Percentiles rank a stretch among this genome's conserved stretches.
phyloP scores from a whole-genome alignment of 2,888 invertebrate species.

The Cloeon dipterum region DNA sequence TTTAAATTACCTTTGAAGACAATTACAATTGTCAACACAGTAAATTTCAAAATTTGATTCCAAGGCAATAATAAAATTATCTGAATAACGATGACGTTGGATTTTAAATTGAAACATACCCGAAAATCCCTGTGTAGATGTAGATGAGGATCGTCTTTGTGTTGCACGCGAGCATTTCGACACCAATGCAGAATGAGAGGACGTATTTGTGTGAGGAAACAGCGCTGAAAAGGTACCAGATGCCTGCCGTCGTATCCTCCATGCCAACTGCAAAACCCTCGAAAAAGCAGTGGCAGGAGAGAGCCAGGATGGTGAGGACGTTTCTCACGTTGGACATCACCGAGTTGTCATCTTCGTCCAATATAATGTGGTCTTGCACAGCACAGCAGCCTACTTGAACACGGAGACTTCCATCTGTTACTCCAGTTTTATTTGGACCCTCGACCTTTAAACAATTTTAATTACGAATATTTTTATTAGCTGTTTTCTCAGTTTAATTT shows the following conservation, averaged over 20 bases:
- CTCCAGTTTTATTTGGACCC: no score
- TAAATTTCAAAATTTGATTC: no score
- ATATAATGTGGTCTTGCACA: background rate
- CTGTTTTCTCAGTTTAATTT: background rate
- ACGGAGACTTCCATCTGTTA: no score
- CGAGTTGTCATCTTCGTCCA: no score
- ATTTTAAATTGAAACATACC: no score
- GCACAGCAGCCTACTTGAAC: no score
- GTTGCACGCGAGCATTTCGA: conserved; percentile 12
- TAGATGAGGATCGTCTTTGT: conserved; percentile 12
- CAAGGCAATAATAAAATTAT: no score
- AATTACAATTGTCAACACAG: no score
- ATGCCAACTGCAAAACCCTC: conserved; percentile 15
- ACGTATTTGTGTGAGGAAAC: conserved; percentile 15
- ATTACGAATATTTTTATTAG: background rate
- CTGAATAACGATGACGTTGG: no score
- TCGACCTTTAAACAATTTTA: no score
- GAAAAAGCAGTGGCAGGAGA: conserved; percentile 15
- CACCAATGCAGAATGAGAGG: conserved; percentile 15
- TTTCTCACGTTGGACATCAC: background rate
- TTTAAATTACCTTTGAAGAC: no score
- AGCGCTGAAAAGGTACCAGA: conserved; percentile 13
- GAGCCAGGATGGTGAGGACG: conserved; percentile 12
- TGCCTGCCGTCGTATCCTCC: conserved; percentile 9
- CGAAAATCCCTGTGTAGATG: conserved; percentile 13